Percentiles rank a stretch among this genome's conserved stretches.
phyloP scores from a whole-genome alignment of 2,113 vertebrate species.

The Siniperca knerii region DNA sequence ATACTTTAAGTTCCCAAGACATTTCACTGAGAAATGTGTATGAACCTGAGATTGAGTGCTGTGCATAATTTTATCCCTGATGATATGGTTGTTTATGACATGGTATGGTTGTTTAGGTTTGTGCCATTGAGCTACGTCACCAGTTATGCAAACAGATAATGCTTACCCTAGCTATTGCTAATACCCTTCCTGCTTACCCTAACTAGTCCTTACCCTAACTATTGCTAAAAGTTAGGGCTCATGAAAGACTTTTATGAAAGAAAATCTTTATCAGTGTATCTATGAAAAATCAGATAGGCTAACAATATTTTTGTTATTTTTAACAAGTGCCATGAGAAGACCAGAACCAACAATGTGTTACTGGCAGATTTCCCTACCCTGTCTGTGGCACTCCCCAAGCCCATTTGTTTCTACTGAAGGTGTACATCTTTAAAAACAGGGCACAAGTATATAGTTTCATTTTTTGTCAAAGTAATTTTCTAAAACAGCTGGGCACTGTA shows the following conservation, averaged over 20 bases:
- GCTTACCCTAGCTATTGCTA: background rate
- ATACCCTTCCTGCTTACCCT: background rate
- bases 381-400: background rate
- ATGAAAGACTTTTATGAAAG: background rate
- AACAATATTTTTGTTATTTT: background rate
- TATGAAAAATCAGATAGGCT: background rate
- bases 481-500: background rate
- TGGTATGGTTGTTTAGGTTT: slow-evolving; percentile 48
- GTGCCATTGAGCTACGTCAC: slow-evolving; percentile 10
- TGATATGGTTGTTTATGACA: slow-evolving; percentile 57
- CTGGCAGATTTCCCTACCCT: no score
- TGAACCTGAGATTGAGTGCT: slow-evolving; percentile 58
- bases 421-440: background rate
- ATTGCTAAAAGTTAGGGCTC: background rate
- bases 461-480: background rate
- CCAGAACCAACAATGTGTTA: background rate
- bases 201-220: background rate
- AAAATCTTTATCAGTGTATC: background rate
- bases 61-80: slow-evolving; percentile 52
- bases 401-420: background rate
- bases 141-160: slow-evolving; percentile 14
- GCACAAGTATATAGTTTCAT: background rate
- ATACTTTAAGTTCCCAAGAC: slow-evolving; percentile 64
- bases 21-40: slow-evolving; percentile 56
- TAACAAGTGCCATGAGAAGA: background rate